Evolutionary conservation across 2,888 invertebrate genomes (phyloP).

Genomic region (Eupithecia centaureata): DNA sequence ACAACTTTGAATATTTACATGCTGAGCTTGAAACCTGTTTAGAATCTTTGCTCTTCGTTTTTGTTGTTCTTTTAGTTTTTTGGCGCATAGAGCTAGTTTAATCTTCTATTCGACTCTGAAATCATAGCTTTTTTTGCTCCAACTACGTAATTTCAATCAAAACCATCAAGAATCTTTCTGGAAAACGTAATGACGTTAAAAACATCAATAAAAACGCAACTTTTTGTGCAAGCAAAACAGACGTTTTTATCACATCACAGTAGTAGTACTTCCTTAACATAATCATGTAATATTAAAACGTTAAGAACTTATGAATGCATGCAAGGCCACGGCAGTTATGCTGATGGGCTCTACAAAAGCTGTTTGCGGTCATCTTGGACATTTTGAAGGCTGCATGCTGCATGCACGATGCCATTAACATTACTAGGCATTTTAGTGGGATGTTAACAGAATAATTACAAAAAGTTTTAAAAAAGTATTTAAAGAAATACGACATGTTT

Average conservation of each 20-base stretch:
- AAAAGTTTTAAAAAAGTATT: too few relatives aligned
- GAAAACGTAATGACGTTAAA: conserved; percentile 4
- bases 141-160: neutral
- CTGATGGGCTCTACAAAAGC: conserved; percentile 13
- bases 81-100: neutral
- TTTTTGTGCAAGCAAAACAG: conserved; percentile 18
- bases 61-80: neutral
- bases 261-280: conserved; percentile 17
- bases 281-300: conserved; percentile 1
- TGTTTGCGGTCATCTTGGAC: conserved; percentile 11
- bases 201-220: conserved; percentile 6
- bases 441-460: neutral
- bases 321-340: conserved; percentile 5
- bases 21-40: neutral
- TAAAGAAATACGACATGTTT: too few relatives aligned
- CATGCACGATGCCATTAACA: conserved; percentile 1
- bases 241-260: conserved; percentile 19
- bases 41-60: neutral
- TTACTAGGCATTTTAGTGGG: neutral
- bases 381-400: neutral
- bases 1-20: conserved; percentile 6
- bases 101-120: neutral
- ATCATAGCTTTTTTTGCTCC: neutral
- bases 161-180: neutral
- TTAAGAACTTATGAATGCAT: neutral